Percentiles rank a stretch among this genome's conserved stretches.
Conservation (phyloP, 2,888 invertebrate species). For the Spatulosminthurus flaviceps region DNA sequence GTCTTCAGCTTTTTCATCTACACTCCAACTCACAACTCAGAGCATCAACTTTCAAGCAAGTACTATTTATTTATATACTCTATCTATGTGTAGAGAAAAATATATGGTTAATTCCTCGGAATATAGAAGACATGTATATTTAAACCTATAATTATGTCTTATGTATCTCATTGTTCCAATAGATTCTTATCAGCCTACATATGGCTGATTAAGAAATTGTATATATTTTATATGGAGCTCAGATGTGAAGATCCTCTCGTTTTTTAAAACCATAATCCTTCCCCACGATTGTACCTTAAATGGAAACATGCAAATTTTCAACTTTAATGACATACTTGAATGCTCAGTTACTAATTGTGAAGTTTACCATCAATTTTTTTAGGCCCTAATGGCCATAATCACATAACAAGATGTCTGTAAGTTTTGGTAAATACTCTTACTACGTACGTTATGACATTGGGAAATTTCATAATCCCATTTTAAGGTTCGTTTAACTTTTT, state of each 20-base stretch:
- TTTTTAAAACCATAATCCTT: no score
- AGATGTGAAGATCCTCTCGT: no score
- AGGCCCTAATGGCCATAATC: conserved; percentile 11
- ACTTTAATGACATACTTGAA: neutral
- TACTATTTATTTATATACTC: no score
- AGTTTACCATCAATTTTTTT: neutral
- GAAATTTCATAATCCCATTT: conserved; percentile 11
- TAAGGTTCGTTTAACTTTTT: conserved; percentile 21
- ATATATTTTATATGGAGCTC: no score
- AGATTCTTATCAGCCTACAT: no score
- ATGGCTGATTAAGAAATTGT: no score
- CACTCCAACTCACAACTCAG: neutral
- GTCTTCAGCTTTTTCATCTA: neutral
- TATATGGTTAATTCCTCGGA: no score
- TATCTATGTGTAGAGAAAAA: no score
- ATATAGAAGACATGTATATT: no score
- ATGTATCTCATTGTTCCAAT: no score
- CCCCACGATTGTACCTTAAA: neutral
- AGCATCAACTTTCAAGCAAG: no score
- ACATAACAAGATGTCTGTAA: conserved; percentile 16
- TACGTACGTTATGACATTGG: conserved; percentile 22
- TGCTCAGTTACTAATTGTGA: conserved; percentile 15
- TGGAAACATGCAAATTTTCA: neutral
- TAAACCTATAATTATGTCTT: no score
- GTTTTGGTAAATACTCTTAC: neutral